phyloP scores from a whole-genome alignment of 2,797 vertebrate species.

The Myiotriccus ornatus region DNA sequence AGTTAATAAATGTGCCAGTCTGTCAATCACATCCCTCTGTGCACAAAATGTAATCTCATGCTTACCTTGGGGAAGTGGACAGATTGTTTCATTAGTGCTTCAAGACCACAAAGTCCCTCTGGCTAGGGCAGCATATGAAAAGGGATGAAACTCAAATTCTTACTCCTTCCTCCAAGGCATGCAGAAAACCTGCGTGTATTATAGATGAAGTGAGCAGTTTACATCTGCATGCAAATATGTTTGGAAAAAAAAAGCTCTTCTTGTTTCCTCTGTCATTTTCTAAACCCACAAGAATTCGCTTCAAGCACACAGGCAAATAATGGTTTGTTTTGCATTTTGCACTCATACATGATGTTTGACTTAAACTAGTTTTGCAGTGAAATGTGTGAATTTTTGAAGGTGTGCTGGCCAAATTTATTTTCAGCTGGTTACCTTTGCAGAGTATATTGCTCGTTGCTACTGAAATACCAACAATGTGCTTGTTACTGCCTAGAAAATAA shows the following conservation, averaged over 20 bases:
- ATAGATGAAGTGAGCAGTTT: background rate
- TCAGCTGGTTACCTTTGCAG: background rate
- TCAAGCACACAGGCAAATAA: background rate
- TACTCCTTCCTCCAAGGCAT: background rate
- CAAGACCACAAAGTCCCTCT: conserved; percentile 15
- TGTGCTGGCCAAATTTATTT: background rate
- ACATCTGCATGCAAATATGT: background rate
- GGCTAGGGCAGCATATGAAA: background rate
- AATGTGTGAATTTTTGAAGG: background rate
- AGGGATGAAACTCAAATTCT: background rate
- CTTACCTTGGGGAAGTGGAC: background rate
- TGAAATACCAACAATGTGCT: background rate
- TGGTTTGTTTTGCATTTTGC: background rate
- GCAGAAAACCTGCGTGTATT: background rate
- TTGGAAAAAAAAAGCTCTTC: background rate
- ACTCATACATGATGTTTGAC: background rate
- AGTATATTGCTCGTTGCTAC: background rate
- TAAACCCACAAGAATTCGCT: background rate
- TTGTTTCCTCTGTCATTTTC: background rate
- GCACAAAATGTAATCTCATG: background rate
- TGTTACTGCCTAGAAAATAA: background rate
- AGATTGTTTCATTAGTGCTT: conserved; percentile 31
- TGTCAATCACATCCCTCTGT: background rate
- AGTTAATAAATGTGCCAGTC: background rate
- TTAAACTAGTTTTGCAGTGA: background rate